A percentile compares a stretch with the other conserved stretches of the same genome.
Conservation (phyloP, 2,888 invertebrate genomes). For the Plagodis pulveraria region DNA sequence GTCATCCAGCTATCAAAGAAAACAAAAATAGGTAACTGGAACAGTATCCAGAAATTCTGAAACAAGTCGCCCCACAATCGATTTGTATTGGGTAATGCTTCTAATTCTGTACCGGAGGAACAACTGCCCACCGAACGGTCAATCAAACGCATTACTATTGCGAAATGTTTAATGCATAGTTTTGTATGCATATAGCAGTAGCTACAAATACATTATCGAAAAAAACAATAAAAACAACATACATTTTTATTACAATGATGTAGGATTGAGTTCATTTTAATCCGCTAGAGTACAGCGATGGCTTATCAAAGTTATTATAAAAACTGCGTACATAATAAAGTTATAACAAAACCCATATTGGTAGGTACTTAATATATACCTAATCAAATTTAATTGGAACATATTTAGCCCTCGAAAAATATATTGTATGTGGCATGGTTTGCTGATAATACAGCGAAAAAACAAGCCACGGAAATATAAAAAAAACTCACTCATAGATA, state of each 20-base stretch:
- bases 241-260: too few species aligned
- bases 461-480: background rate
- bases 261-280: too few species aligned
- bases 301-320: too few species aligned
- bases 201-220: background rate
- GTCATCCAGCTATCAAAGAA: constrained; percentile 36
- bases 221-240: too few species aligned
- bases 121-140: constrained; percentile 37
- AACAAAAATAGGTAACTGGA: constrained; percentile 31
- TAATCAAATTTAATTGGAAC: too few species aligned
- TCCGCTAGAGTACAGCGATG: too few species aligned
- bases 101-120: constrained; percentile 48
- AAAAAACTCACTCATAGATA: constrained; percentile 15
- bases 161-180: constrained; percentile 50
- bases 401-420: too few species aligned
- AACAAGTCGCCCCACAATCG: constrained; percentile 27
- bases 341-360: too few species aligned
- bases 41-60: constrained; percentile 17
- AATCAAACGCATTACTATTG: constrained; percentile 46
- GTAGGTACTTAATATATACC: too few species aligned
- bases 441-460: too few species aligned
- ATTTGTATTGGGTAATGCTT: constrained; percentile 47
- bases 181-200: constrained; percentile 10
- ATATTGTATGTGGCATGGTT: too few species aligned
- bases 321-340: too few species aligned